Base-by-base conservation (phyloP, 2,888 invertebrate species). In the Branchellion lobata region DNA sequence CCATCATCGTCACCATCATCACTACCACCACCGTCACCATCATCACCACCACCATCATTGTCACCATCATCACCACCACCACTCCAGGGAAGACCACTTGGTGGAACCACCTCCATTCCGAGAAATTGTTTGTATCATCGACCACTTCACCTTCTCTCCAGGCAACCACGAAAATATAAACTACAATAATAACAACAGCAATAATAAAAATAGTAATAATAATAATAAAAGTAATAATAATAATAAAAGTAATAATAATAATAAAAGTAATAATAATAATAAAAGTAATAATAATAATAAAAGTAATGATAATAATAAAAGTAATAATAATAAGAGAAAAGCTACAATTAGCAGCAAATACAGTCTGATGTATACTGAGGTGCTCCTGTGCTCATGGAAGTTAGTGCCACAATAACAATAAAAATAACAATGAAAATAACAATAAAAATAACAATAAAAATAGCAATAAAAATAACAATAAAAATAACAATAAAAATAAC, bases 361-460 rank as follows among this genome's bases (percentile, higher is more conserved):
- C n/a, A n/a, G n/a, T n/a, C n/a, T n/a, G n/a, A n/a, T n/a, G n/a
- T n/a, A n/a, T n/a, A n/a, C n/a, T n/a, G n/a, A n/a, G n/a, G n/a
- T n/a, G n/a, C n/a, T n/a, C n/a, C n/a, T n/a, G n/a, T n/a, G n/a
- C n/a, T n/a, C n/a, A n/a, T n/a, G n/a, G n/a, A n/a, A n/a, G 18
- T 18, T 51, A 11, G 18, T 51, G 51, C 51, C 11, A 11, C 51
- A 51, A 51, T 51, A 51, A 51, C 18, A 18, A 51, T 51, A 18
- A 51, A 51, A 18, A 51, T 18, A 51, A 51, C 11, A 51, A 51
- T 51, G 5, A 27, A 5, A 65, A 65, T 21, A 65, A 65, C 65
- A 65, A 65, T 65, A 65, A 27, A n/a, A 65, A 65, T 65, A 65
- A 65, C 3, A 65, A 65, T 29, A 65, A 27, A 11, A 65, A 11